Evolutionary conservation across 1,140 invertebrate species (phyloP), one percentile per base, ranked within the genome.

Genomic region (Hyposmocoma kahamanoa): DNA sequence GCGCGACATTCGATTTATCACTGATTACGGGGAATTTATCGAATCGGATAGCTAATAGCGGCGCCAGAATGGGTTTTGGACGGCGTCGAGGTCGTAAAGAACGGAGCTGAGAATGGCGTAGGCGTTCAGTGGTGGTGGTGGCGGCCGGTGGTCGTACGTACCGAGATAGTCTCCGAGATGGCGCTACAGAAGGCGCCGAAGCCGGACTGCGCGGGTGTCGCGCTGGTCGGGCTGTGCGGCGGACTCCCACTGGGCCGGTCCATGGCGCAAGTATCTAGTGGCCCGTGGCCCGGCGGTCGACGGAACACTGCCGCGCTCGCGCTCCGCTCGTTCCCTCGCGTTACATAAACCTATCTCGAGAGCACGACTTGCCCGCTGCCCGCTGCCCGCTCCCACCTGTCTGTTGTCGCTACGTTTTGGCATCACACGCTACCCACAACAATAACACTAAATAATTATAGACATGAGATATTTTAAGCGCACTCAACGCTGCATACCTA

Each of bases 401-500:
- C 74, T 66, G 63, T 71, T 78, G 76, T 74, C 69, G 59, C 63
- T 74, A 51, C 70, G 65, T 70, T 72, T 77, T 80, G 77, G 78
- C 78, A 82, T 75, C 66, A 64, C 59, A 58, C 75, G 67, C 72
- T 62, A 56, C 60, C 57, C 66, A 76, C 59, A 81, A 84, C 73
- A 76, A 84, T 72, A 83, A 83, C 72, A 84, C 64, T 67, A 67
- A 82, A 81, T 77, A 80, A 78, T 82, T 78, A 82, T 84, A 84
- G 80, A 80, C 63, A 64, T 13, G 47, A 17, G 18, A 64, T 79
- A 78, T 76, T 81, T 77, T 54, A 52, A 68, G 54, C 59, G 45
- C 59, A 62, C 67, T 69, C 61, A 51, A 69, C 62, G 60, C 65
- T 50, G 36, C 28, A 15, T 28, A 39, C 19, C 24, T 43, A 43